Evolutionary conservation across 1,140 invertebrate species (phyloP), one percentile per base, ranked within the genome.

Genomic region (Leptestheria dahalacensis): DNA sequence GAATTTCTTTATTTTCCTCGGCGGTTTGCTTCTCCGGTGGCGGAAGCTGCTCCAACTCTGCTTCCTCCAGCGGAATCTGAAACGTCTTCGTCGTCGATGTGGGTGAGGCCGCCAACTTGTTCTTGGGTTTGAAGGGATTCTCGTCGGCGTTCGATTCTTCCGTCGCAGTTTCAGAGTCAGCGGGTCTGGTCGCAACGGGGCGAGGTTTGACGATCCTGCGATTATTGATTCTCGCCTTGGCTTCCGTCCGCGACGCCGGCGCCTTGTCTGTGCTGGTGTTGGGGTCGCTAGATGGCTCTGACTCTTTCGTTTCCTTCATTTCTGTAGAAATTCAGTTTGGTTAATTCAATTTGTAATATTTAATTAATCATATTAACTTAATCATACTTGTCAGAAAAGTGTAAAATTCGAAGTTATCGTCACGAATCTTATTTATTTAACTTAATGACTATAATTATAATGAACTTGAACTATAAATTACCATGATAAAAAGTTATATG

Each of bases 31-130:
- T n/a, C n/a, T n/a, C 15, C 33, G 6, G 33, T 15, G 15, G 33
- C 6, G 33, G 6, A 41, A 41, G 33, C 15, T 41, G 33, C 15
- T 41, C 6, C 33, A 9, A 15, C 33, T 6, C 15, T 41, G 6
- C 15, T 15, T 41, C 15, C 33, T 41, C 15, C 33, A 9, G 6
- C 33, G 6, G 33, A 15, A 9, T 41, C 6, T 6, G 33, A 41
- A 41, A 15, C 33, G 6, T 41, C 33, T 41, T 41, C 15, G 6
- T 41, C 33, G 33, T 9, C 33, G 33, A 41, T 6, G 58, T 50
- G 1, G 58, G 58, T 2, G 58, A 60, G 15, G 58, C 47, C 18
- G n/a, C 48, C 33, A 60, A 53, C 41, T 60, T 52, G 23, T 50
- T 52, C 23, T 60, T 60, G 24, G 58, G n/a, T 18, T 24, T 33